phyloP scores from a whole-genome alignment of 2,888 invertebrate genomes.

The Pherbina coryleti region DNA sequence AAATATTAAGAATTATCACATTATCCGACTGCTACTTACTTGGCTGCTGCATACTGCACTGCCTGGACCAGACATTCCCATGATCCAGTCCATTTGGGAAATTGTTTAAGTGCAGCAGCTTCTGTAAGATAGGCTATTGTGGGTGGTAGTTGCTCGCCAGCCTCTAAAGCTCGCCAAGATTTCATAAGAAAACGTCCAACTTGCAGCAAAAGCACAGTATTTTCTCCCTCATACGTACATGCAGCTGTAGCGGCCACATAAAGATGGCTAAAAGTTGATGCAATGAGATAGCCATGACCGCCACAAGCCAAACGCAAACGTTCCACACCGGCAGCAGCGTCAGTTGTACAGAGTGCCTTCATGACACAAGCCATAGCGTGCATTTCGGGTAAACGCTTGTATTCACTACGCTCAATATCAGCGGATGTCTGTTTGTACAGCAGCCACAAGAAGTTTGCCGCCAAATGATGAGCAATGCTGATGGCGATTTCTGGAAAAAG shows the following conservation, averaged over 20 bases:
- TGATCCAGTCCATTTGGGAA: constrained; percentile 58
- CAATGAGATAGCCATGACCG: constrained; percentile 92
- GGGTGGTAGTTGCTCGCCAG: constrained; percentile 73
- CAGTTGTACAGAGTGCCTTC: constrained; percentile 85
- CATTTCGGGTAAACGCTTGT: constrained; percentile 83
- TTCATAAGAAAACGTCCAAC: constrained; percentile 87
- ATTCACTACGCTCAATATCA: constrained; percentile 82
- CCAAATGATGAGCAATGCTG: constrained; percentile 80
- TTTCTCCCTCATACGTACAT: constrained; percentile 96
- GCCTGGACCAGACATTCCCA: constrained; percentile 66
- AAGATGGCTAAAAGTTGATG: constrained; percentile 84
- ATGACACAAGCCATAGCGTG: constrained; percentile 91
- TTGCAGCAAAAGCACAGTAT: constrained; percentile 91
- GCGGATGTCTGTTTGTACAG: constrained; percentile 83
- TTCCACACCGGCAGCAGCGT: constrained; percentile 81
- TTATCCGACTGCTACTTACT: constrained; percentile 60
- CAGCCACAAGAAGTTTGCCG: constrained; percentile 81
- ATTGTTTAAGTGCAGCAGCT: constrained; percentile 44
- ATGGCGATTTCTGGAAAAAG: constrained; percentile 86
- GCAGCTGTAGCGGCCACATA: constrained; percentile 86
- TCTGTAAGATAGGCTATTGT: constrained; percentile 78
- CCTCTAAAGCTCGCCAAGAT: constrained; percentile 77
- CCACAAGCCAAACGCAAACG: constrained; percentile 89
- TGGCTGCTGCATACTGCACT: constrained; percentile 70
- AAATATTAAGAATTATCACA: not conserved